Percentiles rank a stretch among this genome's conserved stretches.
Conservation (phyloP, 2,113 vertebrate genomes). For the Sigmodon hispidus region DNA sequence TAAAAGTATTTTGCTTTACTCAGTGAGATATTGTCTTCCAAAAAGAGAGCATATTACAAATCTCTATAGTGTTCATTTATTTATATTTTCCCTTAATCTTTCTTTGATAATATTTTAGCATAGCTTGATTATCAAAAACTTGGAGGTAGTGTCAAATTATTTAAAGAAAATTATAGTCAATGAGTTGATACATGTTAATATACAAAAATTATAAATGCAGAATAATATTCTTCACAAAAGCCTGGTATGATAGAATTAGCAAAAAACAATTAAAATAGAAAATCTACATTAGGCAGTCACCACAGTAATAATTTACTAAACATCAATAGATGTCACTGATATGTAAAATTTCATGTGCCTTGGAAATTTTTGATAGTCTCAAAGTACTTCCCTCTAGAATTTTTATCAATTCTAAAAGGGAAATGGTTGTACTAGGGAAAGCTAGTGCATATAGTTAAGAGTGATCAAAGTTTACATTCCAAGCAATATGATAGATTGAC, state of each 20-base stretch:
- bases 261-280: not conserved
- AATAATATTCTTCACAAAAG: not conserved
- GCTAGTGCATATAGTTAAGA: not conserved
- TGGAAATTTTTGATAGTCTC: not conserved
- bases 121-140: not conserved
- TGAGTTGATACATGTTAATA: not conserved
- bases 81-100: not conserved
- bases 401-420: not conserved
- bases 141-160: not conserved
- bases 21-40: not conserved
- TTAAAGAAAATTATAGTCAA: not conserved
- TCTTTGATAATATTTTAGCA: not conserved
- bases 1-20: not conserved
- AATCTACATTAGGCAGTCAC: not conserved
- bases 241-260: not conserved
- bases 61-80: not conserved
- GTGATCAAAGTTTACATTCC: slow-evolving; percentile 1
- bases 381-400: not conserved
- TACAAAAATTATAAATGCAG: not conserved
- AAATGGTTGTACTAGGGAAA: not conserved
- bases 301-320: slow-evolving; percentile 34
- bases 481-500: not conserved
- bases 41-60: not conserved
- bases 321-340: not conserved
- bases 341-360: not conserved